Conservation (phyloP, 1,140 invertebrate genomes). For the Hypothenemus hampei region DNA sequence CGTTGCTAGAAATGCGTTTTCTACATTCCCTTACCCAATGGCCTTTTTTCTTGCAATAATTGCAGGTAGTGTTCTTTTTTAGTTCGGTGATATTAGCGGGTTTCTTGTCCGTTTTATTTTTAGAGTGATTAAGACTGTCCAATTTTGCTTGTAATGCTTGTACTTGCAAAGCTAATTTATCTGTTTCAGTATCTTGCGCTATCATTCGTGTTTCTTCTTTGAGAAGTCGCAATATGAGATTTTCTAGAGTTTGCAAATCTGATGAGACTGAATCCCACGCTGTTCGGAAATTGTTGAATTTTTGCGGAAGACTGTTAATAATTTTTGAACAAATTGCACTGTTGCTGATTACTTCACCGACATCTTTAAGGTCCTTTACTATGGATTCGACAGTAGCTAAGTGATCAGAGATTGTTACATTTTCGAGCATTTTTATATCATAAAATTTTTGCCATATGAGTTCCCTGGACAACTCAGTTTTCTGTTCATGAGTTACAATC, state of each 20-base stretch:
- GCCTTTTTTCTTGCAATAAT: constrained; percentile 11
- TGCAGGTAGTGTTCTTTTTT: constrained; percentile 14
- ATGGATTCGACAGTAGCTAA: constrained; percentile 25
- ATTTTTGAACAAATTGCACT: constrained; percentile 31
- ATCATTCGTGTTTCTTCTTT: constrained; percentile 32
- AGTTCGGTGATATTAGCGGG: neutral
- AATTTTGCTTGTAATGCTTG: constrained; percentile 13
- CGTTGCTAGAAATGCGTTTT: constrained; percentile 4
- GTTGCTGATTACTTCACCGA: constrained; percentile 22
- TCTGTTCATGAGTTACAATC: constrained; percentile 41
- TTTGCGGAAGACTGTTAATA: constrained; percentile 41
- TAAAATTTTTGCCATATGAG: constrained; percentile 14
- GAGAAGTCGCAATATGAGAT: constrained; percentile 31
- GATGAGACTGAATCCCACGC: constrained; percentile 31
- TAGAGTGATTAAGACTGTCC: neutral
- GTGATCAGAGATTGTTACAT: constrained; percentile 8
- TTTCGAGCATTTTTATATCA: constrained; percentile 8
- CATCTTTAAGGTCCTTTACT: constrained; percentile 29
- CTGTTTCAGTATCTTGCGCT: too few species aligned
- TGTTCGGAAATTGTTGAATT: constrained; percentile 39
- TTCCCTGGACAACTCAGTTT: constrained; percentile 11
- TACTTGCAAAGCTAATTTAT: constrained; percentile 4
- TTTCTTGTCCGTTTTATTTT: neutral
- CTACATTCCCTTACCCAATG: constrained; percentile 15
- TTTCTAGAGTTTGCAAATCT: constrained; percentile 29